Evolutionary conservation across 2,113 vertebrate species (phyloP).

Genomic region (Aramus guarauna): DNA sequence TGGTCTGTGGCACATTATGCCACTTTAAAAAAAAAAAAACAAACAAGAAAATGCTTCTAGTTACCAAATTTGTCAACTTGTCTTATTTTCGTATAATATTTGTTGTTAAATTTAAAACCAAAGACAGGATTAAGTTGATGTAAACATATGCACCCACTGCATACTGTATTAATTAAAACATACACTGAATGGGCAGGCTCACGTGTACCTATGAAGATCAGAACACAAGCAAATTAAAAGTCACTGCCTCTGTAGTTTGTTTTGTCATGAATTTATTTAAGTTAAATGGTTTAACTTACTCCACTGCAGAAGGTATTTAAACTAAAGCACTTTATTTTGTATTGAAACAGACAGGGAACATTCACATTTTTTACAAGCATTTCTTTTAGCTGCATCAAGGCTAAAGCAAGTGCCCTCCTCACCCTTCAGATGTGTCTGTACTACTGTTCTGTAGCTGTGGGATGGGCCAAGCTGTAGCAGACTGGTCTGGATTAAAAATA

Average conservation of each 20-base stretch:
- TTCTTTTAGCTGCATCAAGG: neutral
- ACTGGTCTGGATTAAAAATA: conserved; percentile 21
- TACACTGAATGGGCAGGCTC: neutral
- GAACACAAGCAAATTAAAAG: neutral
- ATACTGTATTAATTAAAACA: neutral
- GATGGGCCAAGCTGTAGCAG: neutral
- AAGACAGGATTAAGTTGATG: neutral
- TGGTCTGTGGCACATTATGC: neutral
- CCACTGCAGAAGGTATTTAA: neutral
- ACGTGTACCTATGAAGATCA: neutral
- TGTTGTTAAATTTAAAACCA: neutral
- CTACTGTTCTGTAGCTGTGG: neutral
- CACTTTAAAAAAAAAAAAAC: neutral
- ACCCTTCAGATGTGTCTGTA: neutral
- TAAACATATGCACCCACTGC: neutral
- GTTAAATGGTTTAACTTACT: neutral
- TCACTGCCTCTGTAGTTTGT: neutral
- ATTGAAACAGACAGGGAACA: neutral
- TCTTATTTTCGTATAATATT: neutral
- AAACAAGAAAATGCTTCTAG: neutral
- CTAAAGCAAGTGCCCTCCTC: neutral
- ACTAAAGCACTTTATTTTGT: neutral
- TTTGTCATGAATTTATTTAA: neutral
- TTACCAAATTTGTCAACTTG: neutral
- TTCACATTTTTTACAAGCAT: neutral